phyloP scores from a whole-genome alignment of 2,797 vertebrate species.

The Morelia viridis region DNA sequence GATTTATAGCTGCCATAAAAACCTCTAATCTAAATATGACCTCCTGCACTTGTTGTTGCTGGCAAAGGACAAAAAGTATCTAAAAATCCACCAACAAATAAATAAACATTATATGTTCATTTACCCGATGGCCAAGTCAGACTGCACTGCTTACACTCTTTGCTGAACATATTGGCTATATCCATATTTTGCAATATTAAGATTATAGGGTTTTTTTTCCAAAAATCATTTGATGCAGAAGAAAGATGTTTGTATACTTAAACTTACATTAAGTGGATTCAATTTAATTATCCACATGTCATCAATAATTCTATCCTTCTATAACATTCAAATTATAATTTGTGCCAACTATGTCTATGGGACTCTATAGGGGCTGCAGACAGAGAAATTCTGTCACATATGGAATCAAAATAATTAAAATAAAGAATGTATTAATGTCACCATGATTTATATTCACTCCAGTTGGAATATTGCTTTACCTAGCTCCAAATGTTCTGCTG shows the following conservation, averaged over 20 bases:
- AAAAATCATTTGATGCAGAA: conserved; percentile 19
- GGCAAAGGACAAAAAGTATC: background rate
- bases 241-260: background rate
- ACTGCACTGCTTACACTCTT: conserved; percentile 13
- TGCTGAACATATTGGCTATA: conserved; percentile 23
- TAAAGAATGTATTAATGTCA: background rate
- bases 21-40: too few species aligned
- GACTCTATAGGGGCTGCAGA: background rate
- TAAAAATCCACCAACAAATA: background rate
- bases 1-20: too few species aligned
- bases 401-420: background rate
- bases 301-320: background rate
- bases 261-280: background rate
- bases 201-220: conserved; percentile 6
- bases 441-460: background rate
- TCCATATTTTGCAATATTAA: background rate
- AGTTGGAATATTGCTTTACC: background rate
- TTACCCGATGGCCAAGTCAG: conserved; percentile 5
- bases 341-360: background rate
- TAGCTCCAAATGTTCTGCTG: too few species aligned
- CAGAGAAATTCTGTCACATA: background rate
- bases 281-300: background rate
- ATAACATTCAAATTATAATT: background rate
- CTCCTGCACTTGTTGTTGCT: too few species aligned
- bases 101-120: background rate